Evolutionary conservation across 2,888 invertebrate genomes (phyloP).

Genomic region (Zhuqinia jingwanae): DNA sequence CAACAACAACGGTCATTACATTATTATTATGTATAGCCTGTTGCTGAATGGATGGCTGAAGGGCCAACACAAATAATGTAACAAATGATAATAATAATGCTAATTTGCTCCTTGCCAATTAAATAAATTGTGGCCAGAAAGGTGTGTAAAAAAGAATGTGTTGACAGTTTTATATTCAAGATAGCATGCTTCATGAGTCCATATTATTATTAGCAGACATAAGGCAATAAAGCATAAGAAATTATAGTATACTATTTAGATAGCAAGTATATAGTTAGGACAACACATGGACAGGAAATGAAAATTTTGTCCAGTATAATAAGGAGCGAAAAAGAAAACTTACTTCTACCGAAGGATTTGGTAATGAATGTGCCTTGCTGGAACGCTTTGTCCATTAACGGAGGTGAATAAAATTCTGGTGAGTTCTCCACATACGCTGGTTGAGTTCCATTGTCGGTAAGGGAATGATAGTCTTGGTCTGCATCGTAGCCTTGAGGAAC

Average conservation of each 20-base stretch:
- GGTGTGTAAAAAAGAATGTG: slow-evolving; percentile 21
- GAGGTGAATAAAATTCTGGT: slow-evolving; percentile 88
- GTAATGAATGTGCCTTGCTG: slow-evolving; percentile 84
- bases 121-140: slow-evolving; percentile 45
- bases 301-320: neutral
- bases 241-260: neutral
- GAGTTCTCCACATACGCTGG: slow-evolving; percentile 86
- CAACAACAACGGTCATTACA: neutral
- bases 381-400: slow-evolving; percentile 82
- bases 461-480: slow-evolving; percentile 84
- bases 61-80: slow-evolving; percentile 22
- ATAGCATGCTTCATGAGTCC: neutral
- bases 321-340: slow-evolving; percentile 43
- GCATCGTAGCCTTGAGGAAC: slow-evolving; percentile 83
- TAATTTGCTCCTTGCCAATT: slow-evolving; percentile 55
- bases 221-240: neutral
- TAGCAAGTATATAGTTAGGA: neutral
- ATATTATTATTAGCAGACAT: neutral
- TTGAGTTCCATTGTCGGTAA: slow-evolving; percentile 82
- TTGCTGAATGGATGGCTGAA: slow-evolving; percentile 11
- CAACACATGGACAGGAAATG: slow-evolving; percentile 3
- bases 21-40: neutral
- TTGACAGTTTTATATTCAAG: slow-evolving; percentile 27
- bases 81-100: slow-evolving; percentile 3
- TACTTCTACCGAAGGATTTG: slow-evolving; percentile 88